phyloP scores from a whole-genome alignment of 1,140 invertebrate species.

The Drosophila albomicans region DNA sequence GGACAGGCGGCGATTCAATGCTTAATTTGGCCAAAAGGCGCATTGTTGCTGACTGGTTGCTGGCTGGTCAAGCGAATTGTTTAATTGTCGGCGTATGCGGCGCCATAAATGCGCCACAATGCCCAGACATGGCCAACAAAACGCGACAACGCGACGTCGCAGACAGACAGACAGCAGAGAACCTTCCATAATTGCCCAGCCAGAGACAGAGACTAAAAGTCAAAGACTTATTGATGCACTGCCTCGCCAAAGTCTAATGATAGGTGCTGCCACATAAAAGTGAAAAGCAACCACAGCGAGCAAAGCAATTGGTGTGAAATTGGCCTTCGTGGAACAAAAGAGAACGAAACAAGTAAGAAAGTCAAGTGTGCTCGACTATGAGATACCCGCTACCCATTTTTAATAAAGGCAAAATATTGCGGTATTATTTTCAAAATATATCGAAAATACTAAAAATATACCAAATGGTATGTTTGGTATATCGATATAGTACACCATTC shows the following conservation, averaged over 20 bases:
- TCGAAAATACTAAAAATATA: too few species aligned
- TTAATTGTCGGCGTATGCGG: constrained; percentile 79
- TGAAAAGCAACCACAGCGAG: constrained; percentile 59
- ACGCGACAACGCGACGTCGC: constrained; percentile 6
- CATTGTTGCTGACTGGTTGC: constrained; percentile 59
- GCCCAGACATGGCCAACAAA: constrained; percentile 31
- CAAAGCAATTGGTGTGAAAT: constrained; percentile 76
- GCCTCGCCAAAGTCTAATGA: constrained; percentile 59
- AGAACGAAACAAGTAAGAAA: too few species aligned
- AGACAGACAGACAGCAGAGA: constrained; percentile 21
- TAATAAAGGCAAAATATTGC: too few species aligned
- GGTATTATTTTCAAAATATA: too few species aligned
- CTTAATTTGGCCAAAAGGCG: constrained; percentile 74
- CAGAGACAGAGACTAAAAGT: not conserved
- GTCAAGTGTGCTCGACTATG: too few species aligned
- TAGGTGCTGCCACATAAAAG: constrained; percentile 64
- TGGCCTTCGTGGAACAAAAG: constrained; percentile 69
- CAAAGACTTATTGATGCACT: constrained; percentile 49
- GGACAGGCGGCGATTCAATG: constrained; percentile 49
- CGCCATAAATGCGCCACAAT: constrained; percentile 79
- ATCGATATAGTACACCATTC: too few species aligned
- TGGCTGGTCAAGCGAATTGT: constrained; percentile 62
- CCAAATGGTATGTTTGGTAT: too few species aligned
- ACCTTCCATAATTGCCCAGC: constrained; percentile 48
- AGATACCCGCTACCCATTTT: too few species aligned